Evolutionary conservation across 2,113 vertebrate genomes (phyloP).

Genomic region (Neodontobutis hainanensis): DNA sequence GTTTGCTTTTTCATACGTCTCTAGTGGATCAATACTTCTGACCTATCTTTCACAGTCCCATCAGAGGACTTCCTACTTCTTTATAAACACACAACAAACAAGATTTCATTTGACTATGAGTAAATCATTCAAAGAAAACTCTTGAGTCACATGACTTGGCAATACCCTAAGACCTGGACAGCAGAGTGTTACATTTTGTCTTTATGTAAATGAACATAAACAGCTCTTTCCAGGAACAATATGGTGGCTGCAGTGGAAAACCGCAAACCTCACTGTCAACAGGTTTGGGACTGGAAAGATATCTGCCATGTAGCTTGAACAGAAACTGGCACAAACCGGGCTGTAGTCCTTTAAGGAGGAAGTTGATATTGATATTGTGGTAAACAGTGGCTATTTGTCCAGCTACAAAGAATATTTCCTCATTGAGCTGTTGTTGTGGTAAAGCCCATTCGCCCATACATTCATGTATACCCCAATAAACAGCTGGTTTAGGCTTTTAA

Average conservation of each 20-base stretch:
- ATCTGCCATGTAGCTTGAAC: constrained; percentile 9
- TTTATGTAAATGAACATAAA: constrained; percentile 18
- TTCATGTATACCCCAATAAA: neutral
- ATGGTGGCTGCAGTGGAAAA: constrained; percentile 10
- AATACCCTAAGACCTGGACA: neutral
- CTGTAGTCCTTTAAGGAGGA: neutral
- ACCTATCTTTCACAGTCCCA: neutral
- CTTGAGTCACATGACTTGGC: neutral
- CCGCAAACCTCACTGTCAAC: constrained; percentile 37
- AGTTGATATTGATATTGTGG: constrained; percentile 4
- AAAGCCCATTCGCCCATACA: constrained; percentile 1
- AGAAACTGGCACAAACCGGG: constrained; percentile 18
- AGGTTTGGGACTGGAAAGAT: constrained; percentile 22
- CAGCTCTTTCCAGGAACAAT: constrained; percentile 28
- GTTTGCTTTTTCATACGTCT: neutral
- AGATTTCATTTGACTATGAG: no score
- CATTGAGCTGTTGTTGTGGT: constrained; percentile 2
- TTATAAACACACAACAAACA: neutral
- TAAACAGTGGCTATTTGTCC: neutral
- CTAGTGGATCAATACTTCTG: neutral
- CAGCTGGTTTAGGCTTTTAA: neutral
- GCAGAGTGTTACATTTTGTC: neutral
- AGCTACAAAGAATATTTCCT: constrained; percentile 5
- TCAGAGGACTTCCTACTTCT: neutral
- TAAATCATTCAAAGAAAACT: no score